phyloP scores from a whole-genome alignment of 2,797 vertebrate genomes.

The Capromys pilorides region DNA sequence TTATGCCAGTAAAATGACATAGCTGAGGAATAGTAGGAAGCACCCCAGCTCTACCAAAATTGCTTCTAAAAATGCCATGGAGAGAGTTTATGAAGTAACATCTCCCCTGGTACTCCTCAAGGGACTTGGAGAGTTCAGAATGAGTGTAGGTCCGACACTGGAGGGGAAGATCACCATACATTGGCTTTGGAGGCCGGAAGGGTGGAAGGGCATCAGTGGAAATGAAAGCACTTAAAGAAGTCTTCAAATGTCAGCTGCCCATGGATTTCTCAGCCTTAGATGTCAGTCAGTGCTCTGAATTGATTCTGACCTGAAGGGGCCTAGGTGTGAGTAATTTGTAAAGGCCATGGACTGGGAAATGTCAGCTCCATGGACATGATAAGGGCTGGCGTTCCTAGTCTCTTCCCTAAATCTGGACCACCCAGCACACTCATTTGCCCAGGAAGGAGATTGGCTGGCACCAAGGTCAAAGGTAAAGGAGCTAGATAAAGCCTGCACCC shows the following conservation, averaged over 20 bases:
- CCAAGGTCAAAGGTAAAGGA: background rate
- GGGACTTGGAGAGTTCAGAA: background rate
- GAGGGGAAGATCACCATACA: background rate
- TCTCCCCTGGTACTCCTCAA: background rate
- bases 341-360: background rate
- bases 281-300: background rate
- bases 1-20: background rate
- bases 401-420: background rate
- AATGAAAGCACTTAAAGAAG: slow-evolving; percentile 14
- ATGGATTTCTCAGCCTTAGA: background rate
- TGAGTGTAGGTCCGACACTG: background rate
- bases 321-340: background rate
- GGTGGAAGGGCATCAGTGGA: background rate
- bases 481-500: background rate
- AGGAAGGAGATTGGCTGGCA: background rate
- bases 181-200: background rate
- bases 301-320: background rate
- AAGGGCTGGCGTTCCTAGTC: background rate
- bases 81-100: background rate
- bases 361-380: background rate
- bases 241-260: background rate
- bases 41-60: background rate
- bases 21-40: slow-evolving; percentile 1
- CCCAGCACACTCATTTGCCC: background rate
- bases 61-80: background rate